phyloP scores from a whole-genome alignment of 2,113 vertebrate genomes.

The Sitta europaea region DNA sequence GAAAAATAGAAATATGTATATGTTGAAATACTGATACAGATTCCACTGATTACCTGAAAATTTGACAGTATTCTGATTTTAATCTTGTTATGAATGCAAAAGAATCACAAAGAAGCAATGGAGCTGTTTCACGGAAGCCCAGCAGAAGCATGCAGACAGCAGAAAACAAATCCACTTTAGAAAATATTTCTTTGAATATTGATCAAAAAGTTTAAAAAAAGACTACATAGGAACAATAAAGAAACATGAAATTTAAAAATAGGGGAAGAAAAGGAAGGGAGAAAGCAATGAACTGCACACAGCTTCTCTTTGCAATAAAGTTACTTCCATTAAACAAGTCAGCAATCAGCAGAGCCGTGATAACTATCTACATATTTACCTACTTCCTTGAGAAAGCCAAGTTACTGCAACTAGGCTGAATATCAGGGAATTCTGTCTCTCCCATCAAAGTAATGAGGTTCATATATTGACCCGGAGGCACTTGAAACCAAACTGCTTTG shows the following conservation, averaged over 20 bases:
- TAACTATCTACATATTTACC: neutral
- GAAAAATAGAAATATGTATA: neutral
- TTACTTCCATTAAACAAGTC: neutral
- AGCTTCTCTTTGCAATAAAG: neutral
- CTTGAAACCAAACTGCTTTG: neutral
- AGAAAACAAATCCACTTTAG: neutral
- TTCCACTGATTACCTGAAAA: neutral
- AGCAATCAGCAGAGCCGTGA: neutral
- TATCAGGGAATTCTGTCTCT: neutral
- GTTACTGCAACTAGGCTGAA: neutral
- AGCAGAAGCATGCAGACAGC: neutral
- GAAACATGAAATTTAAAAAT: neutral
- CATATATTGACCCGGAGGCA: neutral
- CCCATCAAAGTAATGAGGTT: neutral
- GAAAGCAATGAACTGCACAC: neutral
- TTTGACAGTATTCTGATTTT: neutral
- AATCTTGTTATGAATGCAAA: neutral
- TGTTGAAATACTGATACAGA: neutral
- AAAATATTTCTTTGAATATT: neutral
- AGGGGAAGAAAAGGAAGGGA: rapidly evolving
- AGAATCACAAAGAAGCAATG: neutral
- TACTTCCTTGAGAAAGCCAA: neutral
- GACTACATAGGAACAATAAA: neutral
- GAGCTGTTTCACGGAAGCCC: rapidly evolving
- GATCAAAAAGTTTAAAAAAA: neutral